Conservation (phyloP, 2,113 vertebrate genomes). For the Pleuronectes platessa region DNA sequence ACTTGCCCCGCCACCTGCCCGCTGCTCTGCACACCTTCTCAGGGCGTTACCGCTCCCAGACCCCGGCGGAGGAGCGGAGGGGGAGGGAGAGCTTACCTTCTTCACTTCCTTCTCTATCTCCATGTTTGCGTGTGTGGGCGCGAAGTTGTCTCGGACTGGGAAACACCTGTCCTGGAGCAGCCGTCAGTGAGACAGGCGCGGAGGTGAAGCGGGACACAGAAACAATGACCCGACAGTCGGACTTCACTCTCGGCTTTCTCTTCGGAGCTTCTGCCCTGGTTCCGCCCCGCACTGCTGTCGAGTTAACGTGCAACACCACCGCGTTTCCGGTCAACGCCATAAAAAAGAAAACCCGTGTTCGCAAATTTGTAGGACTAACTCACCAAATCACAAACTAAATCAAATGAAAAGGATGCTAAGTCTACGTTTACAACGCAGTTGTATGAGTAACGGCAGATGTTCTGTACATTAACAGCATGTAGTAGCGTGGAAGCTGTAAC, state of each 20-base stretch:
- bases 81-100: constrained; percentile 65
- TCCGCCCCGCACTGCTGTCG: not conserved
- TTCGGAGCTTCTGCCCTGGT: not conserved
- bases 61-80: not conserved
- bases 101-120: constrained; percentile 82
- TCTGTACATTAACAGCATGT: too few species aligned
- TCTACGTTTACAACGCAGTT: not conserved
- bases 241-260: not conserved
- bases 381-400: not conserved
- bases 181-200: not conserved
- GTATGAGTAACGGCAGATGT: too few species aligned
- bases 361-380: not conserved
- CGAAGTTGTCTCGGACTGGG: not conserved
- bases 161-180: too few species aligned
- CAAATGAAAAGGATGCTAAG: not conserved
- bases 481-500: too few species aligned
- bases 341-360: constrained; percentile 32
- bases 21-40: constrained; percentile 42
- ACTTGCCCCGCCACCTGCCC: constrained; percentile 53
- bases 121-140: constrained; percentile 53
- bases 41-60: constrained; percentile 54
- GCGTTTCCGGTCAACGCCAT: not conserved
- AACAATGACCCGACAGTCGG: not conserved
- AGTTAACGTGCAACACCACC: rapidly evolving
- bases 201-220: not conserved